These are phyloP conservation scores for Mycetomoellerius zeteki DNA, from an alignment of 1,140 invertebrate species.

Conservation along the genomic window DNA sequence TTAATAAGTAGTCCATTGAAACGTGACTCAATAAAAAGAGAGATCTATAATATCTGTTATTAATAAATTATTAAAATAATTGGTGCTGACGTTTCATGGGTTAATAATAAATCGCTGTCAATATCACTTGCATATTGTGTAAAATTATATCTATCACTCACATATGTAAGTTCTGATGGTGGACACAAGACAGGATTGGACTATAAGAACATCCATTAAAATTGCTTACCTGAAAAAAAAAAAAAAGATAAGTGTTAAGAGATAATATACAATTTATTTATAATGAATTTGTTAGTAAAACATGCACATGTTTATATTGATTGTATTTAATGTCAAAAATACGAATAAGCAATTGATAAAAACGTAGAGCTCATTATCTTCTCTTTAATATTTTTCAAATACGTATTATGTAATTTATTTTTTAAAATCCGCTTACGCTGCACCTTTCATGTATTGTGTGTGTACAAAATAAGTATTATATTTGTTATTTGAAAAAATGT, in stretches of 20 bases:
- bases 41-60: neutral
- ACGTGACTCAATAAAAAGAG: neutral
- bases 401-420: neutral
- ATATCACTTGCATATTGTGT: neutral
- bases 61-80: constrained; percentile 22
- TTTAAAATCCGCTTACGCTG: no score
- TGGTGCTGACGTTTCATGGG: neutral
- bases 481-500: no score
- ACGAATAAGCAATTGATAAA: neutral
- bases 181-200: neutral
- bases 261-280: neutral
- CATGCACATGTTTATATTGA: neutral
- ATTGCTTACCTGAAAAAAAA: constrained; percentile 38
- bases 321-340: neutral
- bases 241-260: neutral
- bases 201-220: neutral
- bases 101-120: neutral
- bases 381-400: neutral
- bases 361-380: neutral
- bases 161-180: neutral
- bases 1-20: neutral
- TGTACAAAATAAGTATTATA: no score
- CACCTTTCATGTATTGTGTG: no score
- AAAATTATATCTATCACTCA: constrained; percentile 21
- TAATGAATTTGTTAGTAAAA: neutral